Conservation (phyloP, 2,797 vertebrate species). For the Nannoperca australis region DNA sequence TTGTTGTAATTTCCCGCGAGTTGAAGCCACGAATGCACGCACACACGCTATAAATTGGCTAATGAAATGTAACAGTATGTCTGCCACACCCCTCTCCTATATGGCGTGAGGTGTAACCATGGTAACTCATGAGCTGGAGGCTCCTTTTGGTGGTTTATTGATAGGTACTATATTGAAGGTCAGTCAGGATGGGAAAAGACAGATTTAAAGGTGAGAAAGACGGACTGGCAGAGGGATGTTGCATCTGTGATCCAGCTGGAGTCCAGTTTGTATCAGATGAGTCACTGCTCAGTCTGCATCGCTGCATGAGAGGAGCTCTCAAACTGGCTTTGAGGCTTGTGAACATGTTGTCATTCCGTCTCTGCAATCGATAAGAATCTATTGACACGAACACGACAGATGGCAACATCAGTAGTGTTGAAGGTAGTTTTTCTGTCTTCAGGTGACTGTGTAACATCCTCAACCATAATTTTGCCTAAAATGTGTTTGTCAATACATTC, state of each 20-base stretch:
- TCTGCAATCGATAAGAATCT: not conserved
- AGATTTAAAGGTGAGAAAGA: constrained; percentile 60
- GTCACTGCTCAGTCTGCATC: constrained; percentile 27
- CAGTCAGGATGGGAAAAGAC: constrained; percentile 51
- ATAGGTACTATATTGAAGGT: constrained; percentile 44
- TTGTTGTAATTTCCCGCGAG: constrained; percentile 39
- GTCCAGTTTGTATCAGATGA: constrained; percentile 41
- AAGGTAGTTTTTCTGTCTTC: constrained; percentile 4
- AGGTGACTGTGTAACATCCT: not conserved
- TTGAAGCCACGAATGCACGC: constrained; percentile 13
- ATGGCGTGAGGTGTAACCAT: constrained; percentile 68
- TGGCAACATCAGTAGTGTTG: not conserved
- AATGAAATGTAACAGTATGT: constrained; percentile 70
- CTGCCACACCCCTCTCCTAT: constrained; percentile 54
- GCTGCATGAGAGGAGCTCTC: constrained; percentile 18
- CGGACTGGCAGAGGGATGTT: constrained; percentile 39
- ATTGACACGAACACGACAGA: not conserved
- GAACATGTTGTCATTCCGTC: constrained; percentile 23
- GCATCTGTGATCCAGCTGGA: constrained; percentile 54
- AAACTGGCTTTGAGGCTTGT: constrained; percentile 14
- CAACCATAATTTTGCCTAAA: constrained; percentile 4
- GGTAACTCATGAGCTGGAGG: constrained; percentile 47
- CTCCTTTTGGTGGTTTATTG: constrained; percentile 48
- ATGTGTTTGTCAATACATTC: constrained; percentile 7
- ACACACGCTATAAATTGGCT: constrained; percentile 39